Percentiles rank a stretch among this genome's conserved stretches.
These are phyloP conservation scores for Aurelia coerulea DNA, from an alignment of 30 jellyfish, hydroid and myxozoan genomes.

Conservation along the genomic window DNA sequence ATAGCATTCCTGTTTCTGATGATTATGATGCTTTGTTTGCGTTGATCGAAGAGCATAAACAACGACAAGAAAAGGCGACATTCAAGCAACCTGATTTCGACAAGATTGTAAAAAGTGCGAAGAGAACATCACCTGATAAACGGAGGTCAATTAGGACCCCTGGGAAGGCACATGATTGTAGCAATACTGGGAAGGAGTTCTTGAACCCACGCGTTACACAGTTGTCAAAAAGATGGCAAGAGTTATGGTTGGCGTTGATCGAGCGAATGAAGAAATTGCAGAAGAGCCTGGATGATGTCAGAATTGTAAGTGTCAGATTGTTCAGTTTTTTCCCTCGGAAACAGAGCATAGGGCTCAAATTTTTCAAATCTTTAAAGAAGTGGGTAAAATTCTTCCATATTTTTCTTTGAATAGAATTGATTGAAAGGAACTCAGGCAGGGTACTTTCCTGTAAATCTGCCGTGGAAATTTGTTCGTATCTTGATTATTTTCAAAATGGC, in stretches of 20 bases:
- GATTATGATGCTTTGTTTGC: conserved; percentile 77
- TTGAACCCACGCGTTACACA: conserved; percentile 78
- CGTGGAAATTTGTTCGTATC: too few species aligned
- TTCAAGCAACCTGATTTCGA: conserved; percentile 92
- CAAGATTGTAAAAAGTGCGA: conserved; percentile 79
- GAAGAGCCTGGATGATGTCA: conserved; percentile 74
- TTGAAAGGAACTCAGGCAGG: too few species aligned
- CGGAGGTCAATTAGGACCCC: conserved; percentile 73
- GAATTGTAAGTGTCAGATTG: conserved; percentile 57
- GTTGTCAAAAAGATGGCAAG: conserved; percentile 93
- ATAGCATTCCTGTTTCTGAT: conserved; percentile 76
- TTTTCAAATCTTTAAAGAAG: too few species aligned
- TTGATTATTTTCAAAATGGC: too few species aligned
- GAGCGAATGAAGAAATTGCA: conserved; percentile 73
- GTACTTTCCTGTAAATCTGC: too few species aligned
- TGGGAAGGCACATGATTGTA: conserved; percentile 59
- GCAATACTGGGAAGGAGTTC: conserved; percentile 69
- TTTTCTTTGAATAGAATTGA: too few species aligned
- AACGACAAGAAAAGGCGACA: conserved; percentile 73
- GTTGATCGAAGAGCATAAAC: conserved; percentile 78
- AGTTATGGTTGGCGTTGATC: conserved; percentile 82
- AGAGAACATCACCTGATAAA: conserved; percentile 73
- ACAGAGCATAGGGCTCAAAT: too few species aligned
- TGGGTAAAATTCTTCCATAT: too few species aligned
- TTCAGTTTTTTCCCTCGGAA: not conserved